Conservation (phyloP, 2,797 vertebrate genomes). For the Brachyrhaphis roseni region DNA sequence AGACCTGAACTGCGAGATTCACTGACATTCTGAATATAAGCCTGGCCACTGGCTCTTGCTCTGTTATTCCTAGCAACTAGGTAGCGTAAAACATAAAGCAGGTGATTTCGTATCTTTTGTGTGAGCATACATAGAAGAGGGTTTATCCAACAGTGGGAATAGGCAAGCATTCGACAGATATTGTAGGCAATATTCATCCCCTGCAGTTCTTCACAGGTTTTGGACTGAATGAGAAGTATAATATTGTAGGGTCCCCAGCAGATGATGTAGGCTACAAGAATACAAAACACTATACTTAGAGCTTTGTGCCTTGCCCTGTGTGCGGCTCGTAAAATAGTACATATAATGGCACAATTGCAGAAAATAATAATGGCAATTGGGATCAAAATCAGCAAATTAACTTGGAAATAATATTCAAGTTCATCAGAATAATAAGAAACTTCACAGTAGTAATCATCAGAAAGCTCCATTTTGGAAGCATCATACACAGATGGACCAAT, state of each 20-base stretch:
- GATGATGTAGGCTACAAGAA: constrained; percentile 72
- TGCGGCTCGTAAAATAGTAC: constrained; percentile 49
- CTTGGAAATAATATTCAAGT: constrained; percentile 56
- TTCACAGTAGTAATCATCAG: constrained; percentile 10
- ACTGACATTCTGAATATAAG: constrained; percentile 12
- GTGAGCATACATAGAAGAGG: constrained; percentile 72
- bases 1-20: background rate
- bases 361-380: constrained; percentile 71
- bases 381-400: constrained; percentile 71
- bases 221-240: constrained; percentile 31
- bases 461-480: constrained; percentile 14
- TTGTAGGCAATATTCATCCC: background rate
- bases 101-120: constrained; percentile 54
- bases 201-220: accelerated
- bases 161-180: constrained; percentile 67
- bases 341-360: constrained; percentile 73
- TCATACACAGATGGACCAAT: constrained; percentile 54
- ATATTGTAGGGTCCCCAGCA: constrained; percentile 78
- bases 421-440: accelerated
- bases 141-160: constrained; percentile 80
- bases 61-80: background rate
- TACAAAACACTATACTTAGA: constrained; percentile 62
- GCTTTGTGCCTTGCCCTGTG: constrained; percentile 57
- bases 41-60: background rate
- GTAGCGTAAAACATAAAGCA: constrained; percentile 52